Conservation (phyloP, 2,797 vertebrate species). For the Sebastolobus altivelis region DNA sequence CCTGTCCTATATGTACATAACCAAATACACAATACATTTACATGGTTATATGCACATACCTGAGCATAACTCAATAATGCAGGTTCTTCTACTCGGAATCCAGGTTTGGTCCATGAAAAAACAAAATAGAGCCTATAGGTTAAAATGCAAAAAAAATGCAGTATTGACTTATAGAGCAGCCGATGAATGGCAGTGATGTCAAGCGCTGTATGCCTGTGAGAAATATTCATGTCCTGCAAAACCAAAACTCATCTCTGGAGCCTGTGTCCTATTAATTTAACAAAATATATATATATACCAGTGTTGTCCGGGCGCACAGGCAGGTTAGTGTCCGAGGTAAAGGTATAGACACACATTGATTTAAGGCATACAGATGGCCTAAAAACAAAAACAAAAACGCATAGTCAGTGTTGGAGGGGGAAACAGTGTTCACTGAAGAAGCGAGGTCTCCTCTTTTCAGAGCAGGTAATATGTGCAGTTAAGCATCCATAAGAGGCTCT, state of each 20-base stretch:
- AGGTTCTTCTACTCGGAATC: conserved; percentile 80
- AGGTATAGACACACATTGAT: conserved; percentile 66
- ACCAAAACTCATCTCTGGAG: conserved; percentile 54
- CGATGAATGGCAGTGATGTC: conserved; percentile 70
- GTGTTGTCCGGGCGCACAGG: conserved; percentile 49
- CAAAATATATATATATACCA: conserved; percentile 49
- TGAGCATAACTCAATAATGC: conserved; percentile 91
- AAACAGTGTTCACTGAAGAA: conserved; percentile 63
- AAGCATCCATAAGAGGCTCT: conserved; percentile 68
- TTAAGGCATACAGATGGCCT: conserved; percentile 84
- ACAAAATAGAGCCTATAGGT: conserved; percentile 67
- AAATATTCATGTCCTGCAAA: conserved; percentile 55
- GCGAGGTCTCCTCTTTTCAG: conserved; percentile 53
- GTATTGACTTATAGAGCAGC: conserved; percentile 56
- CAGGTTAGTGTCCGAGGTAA: conserved; percentile 66
- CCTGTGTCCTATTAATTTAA: conserved; percentile 42
- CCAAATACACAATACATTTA: conserved; percentile 85
- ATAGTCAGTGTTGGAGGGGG: conserved; percentile 59
- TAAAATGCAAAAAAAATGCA: conserved; percentile 66
- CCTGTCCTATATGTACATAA: conserved; percentile 81
- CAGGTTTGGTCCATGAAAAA: conserved; percentile 78
- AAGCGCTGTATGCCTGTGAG: conserved; percentile 45
- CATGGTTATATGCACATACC: conserved; percentile 91
- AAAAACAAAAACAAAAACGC: conserved; percentile 40
- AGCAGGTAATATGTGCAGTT: conserved; percentile 59